Percentiles rank a stretch among this genome's conserved stretches.
phyloP scores from a whole-genome alignment of 1,140 invertebrate species.

The Calliphora vicina region DNA sequence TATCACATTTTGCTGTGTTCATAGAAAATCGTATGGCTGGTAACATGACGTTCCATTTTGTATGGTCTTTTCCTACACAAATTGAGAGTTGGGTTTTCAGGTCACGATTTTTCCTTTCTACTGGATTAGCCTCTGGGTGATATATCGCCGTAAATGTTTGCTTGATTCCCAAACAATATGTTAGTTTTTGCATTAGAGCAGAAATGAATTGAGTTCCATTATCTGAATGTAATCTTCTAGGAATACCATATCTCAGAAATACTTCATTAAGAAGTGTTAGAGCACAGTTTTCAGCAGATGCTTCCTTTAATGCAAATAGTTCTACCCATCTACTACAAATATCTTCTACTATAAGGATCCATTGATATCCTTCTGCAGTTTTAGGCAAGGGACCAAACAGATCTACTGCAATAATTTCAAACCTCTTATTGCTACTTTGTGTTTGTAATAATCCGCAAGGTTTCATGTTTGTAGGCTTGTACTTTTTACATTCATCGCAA shows the following conservation, averaged over 20 bases:
- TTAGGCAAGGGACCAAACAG: slow-evolving; percentile 38
- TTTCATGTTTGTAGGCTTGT: slow-evolving; percentile 31
- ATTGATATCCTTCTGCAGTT: slow-evolving; percentile 40
- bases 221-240: slow-evolving; percentile 45
- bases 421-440: neutral
- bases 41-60: slow-evolving; percentile 54
- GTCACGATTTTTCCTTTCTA: slow-evolving; percentile 60
- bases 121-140: slow-evolving; percentile 60
- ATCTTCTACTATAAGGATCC: neutral
- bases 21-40: slow-evolving; percentile 46
- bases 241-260: slow-evolving; percentile 42
- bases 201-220: slow-evolving; percentile 50
- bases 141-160: slow-evolving; percentile 51
- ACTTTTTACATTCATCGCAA: neutral
- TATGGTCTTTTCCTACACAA: slow-evolving; percentile 41
- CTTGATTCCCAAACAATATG: slow-evolving; percentile 41
- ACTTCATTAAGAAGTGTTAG: neutral
- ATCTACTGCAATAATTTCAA: slow-evolving; percentile 36
- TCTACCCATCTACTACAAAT: neutral
- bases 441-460: slow-evolving; percentile 40
- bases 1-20: slow-evolving; percentile 44
- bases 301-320: neutral
- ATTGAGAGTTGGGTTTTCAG: slow-evolving; percentile 60
- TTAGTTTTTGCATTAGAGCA: slow-evolving; percentile 47
- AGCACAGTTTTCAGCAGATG: neutral